Evolutionary conservation across 2,888 invertebrate species (phyloP), one percentile per base, ranked within the genome.

Genomic region (Entomobrya multifasciata): DNA sequence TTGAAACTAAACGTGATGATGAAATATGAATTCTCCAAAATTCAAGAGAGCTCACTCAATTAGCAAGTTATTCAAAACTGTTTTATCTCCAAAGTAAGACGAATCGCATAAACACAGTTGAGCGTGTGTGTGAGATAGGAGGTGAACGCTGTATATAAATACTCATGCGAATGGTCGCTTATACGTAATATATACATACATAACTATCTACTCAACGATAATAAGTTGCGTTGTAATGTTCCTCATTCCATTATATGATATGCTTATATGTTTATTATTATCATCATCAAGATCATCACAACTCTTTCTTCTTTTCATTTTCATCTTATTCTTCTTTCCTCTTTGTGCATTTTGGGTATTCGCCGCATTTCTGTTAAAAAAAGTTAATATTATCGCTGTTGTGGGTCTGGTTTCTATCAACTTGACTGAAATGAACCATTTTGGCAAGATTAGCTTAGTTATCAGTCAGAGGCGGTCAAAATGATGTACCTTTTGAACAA

Each of bases 61-160:
- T 82, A 82, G 74, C 82, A 82, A 82, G 72, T 82, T 82, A 82
- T 82, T 82, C 70, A 70, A 57, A 81, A 70, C 80, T 81, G 80
- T 81, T 81, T 81, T 70, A 70, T 81, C 70, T 81, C 80, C 80
- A 81, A 44, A 60, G 27, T n/a, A 74, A 22, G 36, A 74, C 52
- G 36, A 52, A 52, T 67, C 17, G 30, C 30, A 25, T n/a, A 49
- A n/a, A 70, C 49, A 72, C 52, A 72, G 20, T 60, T 15, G 57
- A 78, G 27, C 44, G 27, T 25, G 62, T 25, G 55, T 22, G 70
- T 25, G 44, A 55, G n/a, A n/a, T n/a, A n/a, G n/a, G n/a, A 55
- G 36, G 17, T 20, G 22, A n/a, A n/a, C 22, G 22, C 2, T 5
- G n/a, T 20, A 55, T 8, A 49, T n/a, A 8, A 47, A 47, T 47